phyloP scores from a whole-genome alignment of 92 coral and sea anemone genomes.

The Siderastrea radians region DNA sequence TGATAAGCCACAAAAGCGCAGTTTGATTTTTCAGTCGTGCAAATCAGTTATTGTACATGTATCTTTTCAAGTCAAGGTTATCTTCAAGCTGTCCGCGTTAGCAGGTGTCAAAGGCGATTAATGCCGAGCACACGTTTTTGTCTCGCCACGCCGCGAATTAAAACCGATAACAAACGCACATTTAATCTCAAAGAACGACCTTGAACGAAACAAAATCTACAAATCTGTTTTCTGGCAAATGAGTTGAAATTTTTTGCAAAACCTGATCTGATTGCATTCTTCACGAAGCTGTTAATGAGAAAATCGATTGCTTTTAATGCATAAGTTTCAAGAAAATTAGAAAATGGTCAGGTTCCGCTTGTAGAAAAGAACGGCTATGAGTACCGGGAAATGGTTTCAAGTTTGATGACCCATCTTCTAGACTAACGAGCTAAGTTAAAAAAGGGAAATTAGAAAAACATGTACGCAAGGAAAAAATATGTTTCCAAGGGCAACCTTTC shows the following conservation, averaged over 20 bases:
- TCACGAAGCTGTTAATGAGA: slow-evolving; percentile 7
- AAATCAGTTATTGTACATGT: not conserved
- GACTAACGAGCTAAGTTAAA: not conserved
- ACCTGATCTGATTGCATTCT: not conserved
- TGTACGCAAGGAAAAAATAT: not conserved
- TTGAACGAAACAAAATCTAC: not conserved
- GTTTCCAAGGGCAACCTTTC: slow-evolving; percentile 47
- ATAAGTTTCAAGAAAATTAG: not conserved
- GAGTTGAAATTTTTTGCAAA: not conserved
- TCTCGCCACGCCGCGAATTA: slow-evolving; percentile 31
- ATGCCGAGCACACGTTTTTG: slow-evolving; percentile 40
- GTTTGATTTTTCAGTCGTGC: not conserved
- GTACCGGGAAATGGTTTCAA: not conserved
- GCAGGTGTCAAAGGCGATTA: slow-evolving; percentile 41
- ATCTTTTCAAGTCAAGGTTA: slow-evolving; percentile 31
- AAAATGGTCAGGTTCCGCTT: not conserved
- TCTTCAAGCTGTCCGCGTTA: not conserved
- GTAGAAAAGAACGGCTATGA: not conserved
- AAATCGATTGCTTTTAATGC: slow-evolving; percentile 7
- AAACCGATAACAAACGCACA: not conserved
- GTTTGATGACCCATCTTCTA: not conserved
- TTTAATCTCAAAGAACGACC: not conserved
- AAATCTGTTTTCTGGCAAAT: not conserved
- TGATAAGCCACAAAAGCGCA: not conserved
- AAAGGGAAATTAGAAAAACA: not conserved